phyloP scores from a whole-genome alignment of 2,888 invertebrate genomes.

The Ormyrus nitidulus region DNA sequence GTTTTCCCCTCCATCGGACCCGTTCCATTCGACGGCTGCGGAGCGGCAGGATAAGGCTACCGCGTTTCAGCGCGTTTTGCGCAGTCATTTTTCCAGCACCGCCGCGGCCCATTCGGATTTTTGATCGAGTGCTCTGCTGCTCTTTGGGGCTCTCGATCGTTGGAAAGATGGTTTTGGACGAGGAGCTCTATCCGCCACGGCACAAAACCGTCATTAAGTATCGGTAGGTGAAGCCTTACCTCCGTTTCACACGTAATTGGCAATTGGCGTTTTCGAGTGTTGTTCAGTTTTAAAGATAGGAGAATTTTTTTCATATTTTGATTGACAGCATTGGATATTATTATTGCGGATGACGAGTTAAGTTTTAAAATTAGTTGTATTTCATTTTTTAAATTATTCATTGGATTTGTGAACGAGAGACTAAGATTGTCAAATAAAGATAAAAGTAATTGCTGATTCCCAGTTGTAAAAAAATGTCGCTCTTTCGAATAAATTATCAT shows the following conservation, averaged over 20 bases:
- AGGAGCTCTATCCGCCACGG: conserved; percentile 68
- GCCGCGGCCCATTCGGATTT: conserved; percentile 3
- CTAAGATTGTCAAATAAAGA: no score
- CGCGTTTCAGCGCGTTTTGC: conserved; percentile 59
- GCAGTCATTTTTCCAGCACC: conserved; percentile 68
- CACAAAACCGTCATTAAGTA: conserved; percentile 70
- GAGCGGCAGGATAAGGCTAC: neutral
- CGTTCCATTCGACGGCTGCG: neutral
- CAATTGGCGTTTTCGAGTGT: no score
- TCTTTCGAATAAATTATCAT: neutral
- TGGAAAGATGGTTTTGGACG: conserved; percentile 57
- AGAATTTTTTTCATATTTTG: no score
- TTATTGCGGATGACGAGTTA: no score
- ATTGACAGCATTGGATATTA: no score
- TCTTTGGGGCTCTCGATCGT: neutral
- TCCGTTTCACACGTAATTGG: no score
- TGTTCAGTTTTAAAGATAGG: no score
- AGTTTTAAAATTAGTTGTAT: no score
- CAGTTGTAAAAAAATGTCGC: no score
- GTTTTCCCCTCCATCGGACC: conserved; percentile 36
- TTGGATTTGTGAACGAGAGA: no score
- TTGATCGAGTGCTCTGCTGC: neutral
- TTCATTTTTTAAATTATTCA: no score
- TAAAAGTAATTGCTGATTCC: no score
- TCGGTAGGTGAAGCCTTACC: conserved; percentile 67